Evolutionary conservation across 2,888 invertebrate species (phyloP), one percentile per base, ranked within the genome.

Genomic region (Nemurella pictetii): DNA sequence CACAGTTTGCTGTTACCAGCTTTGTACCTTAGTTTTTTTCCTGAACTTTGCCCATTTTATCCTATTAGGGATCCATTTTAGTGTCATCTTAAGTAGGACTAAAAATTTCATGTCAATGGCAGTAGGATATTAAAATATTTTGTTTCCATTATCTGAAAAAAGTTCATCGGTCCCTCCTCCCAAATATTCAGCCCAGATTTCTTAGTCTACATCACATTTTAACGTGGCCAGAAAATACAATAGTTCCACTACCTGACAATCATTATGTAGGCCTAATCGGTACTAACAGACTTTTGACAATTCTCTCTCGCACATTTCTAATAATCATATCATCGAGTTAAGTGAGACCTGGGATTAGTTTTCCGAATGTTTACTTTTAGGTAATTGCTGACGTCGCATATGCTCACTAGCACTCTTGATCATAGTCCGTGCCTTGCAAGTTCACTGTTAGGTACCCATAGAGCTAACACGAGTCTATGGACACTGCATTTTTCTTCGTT

Each of bases 1-100:
- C 86, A 86, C 86, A 86, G 86, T 83, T 80, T 85, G 85, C 86
- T 84, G 85, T 85, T 81, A 26, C 80, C 85, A 85, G 84, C 85
- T 86, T 86, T 86, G 86, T 86, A 86, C 85, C 83, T 77, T 86
- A 84, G 74, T 77, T 74, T 83, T 74, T 30, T 80, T 28, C 81
- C 83, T 85, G 80, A 84, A 85, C 83, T 85, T 83, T 84, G 77
- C 80, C 73, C 80, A 36, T 20, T 55, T 83, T 80, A 72, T 55
- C 55, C 32, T 20, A 55, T 55, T 55, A 2, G 55, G 55, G 20
- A 20, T 20, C 55, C 55, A 36, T 30, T 27, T 27, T 75, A 25
- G 28, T 30, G 36, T 84, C 27, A 9, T 36, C 35, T 25, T 55
- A 83, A 85, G 73, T 80, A 84, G 80, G 83, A 83, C 83, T 80